Conservation (phyloP, 2,797 vertebrate genomes). For the Apogon talboti region DNA sequence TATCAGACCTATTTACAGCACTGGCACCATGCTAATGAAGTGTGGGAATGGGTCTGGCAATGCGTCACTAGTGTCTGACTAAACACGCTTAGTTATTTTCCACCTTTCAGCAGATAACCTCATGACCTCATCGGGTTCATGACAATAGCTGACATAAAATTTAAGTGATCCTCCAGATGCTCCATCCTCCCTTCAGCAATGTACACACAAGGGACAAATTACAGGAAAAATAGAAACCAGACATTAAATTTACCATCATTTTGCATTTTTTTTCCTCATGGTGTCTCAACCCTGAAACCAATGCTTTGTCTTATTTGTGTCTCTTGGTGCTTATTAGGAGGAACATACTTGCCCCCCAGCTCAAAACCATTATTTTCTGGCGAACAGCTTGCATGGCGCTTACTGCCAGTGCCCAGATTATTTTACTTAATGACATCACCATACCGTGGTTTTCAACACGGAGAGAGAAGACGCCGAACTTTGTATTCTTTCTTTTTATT, state of each 20-base stretch:
- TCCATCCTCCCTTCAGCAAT: neutral
- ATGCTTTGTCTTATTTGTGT: constrained; percentile 41
- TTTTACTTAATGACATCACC: constrained; percentile 73
- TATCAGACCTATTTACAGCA: no score
- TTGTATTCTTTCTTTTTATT: constrained; percentile 6
- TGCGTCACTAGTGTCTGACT: no score
- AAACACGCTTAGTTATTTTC: neutral
- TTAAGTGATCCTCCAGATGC: constrained; percentile 25
- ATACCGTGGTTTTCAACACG: constrained; percentile 25
- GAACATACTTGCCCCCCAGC: constrained; percentile 9
- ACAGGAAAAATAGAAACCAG: constrained; percentile 37
- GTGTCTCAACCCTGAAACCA: constrained; percentile 25
- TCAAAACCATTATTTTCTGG: constrained; percentile 29
- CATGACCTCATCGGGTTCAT: neutral
- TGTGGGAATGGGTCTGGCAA: no score
- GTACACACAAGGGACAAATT: neutral
- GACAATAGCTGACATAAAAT: neutral
- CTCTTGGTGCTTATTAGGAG: constrained; percentile 39
- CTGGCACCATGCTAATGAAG: no score
- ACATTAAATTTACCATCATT: constrained; percentile 24
- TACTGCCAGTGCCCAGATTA: constrained; percentile 43
- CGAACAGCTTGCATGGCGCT: constrained; percentile 20
- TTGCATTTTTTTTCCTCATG: constrained; percentile 18
- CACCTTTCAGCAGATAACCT: neutral
- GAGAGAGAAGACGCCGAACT: constrained; percentile 5